A percentile compares a stretch with the other conserved stretches of the same genome.
Conservation (phyloP, 2,113 vertebrate species). For the Bubo blakistoni region DNA sequence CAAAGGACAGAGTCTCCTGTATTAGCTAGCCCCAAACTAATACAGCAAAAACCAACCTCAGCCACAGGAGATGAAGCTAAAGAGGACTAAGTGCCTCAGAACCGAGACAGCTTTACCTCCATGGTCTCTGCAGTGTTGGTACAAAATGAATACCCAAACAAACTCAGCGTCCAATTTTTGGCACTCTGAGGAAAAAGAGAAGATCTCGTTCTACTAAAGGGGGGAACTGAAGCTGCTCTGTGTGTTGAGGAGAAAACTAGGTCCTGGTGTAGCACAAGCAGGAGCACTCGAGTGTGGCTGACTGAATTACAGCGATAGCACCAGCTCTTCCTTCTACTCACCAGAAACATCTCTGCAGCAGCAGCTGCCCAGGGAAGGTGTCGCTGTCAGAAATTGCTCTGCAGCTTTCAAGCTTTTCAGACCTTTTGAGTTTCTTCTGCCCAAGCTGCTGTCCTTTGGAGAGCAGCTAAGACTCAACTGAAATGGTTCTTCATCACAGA, state of each 20-base stretch:
- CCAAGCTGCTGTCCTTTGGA: background rate
- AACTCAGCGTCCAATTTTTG: too few relatives aligned
- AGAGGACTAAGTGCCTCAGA: background rate
- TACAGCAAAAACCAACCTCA: background rate
- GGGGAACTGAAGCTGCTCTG: background rate
- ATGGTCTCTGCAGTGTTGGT: background rate
- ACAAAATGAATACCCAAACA: background rate
- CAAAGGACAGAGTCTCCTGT: fast-evolving
- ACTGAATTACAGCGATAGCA: background rate
- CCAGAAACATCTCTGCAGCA: background rate
- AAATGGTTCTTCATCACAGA: background rate
- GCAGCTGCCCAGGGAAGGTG: background rate
- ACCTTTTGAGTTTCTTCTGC: background rate
- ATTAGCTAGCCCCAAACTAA: background rate
- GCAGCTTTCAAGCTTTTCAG: background rate
- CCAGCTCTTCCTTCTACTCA: background rate
- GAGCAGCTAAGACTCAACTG: background rate
- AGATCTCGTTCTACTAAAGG: fast-evolving
- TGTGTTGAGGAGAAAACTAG: background rate
- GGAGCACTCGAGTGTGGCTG: background rate
- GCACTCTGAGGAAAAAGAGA: background rate
- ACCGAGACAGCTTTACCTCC: background rate
- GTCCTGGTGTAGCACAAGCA: background rate
- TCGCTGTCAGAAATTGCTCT: background rate
- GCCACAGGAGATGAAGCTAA: fast-evolving